These are phyloP conservation scores for Harpegnathos saltator DNA, from an alignment of 1,140 invertebrate species.

Conservation along the genomic window DNA sequence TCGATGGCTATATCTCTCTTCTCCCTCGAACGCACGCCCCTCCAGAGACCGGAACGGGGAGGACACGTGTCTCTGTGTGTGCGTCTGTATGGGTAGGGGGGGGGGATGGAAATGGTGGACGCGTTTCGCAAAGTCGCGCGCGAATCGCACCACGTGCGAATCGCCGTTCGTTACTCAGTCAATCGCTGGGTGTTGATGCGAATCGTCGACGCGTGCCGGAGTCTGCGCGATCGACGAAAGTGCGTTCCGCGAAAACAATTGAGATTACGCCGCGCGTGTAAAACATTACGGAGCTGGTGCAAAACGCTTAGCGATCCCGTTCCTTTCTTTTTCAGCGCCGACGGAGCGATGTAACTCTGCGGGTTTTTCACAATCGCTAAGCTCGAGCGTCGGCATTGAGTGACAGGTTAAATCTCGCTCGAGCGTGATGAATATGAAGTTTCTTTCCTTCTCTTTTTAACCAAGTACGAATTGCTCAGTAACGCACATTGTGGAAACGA, in stretches of 20 bases:
- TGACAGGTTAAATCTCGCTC: too few relatives aligned
- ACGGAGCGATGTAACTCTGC: too few relatives aligned
- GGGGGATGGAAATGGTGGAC: not conserved
- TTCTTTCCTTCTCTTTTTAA: too few relatives aligned
- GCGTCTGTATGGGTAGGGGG: too few relatives aligned
- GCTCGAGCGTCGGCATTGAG: too few relatives aligned
- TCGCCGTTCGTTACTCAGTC: not conserved
- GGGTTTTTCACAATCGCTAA: too few relatives aligned
- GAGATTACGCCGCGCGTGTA: not conserved
- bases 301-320: too few relatives aligned
- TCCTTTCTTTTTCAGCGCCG: too few relatives aligned
- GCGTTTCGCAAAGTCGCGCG: not conserved
- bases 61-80: not conserved
- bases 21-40: not conserved
- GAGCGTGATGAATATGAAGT: too few relatives aligned
- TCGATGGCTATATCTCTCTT: slow-evolving; percentile 34
- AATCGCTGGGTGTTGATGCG: not conserved
- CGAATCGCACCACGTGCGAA: not conserved
- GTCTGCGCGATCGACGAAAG: not conserved
- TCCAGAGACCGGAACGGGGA: not conserved
- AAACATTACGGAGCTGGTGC: not conserved
- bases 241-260: not conserved
- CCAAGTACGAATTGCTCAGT: too few relatives aligned
- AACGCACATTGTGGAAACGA: too few relatives aligned
- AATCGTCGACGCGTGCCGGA: not conserved